A percentile compares a stretch with the other conserved stretches of the same genome.
Conservation (phyloP, 2,888 invertebrate genomes). For the Acleris laterana region DNA sequence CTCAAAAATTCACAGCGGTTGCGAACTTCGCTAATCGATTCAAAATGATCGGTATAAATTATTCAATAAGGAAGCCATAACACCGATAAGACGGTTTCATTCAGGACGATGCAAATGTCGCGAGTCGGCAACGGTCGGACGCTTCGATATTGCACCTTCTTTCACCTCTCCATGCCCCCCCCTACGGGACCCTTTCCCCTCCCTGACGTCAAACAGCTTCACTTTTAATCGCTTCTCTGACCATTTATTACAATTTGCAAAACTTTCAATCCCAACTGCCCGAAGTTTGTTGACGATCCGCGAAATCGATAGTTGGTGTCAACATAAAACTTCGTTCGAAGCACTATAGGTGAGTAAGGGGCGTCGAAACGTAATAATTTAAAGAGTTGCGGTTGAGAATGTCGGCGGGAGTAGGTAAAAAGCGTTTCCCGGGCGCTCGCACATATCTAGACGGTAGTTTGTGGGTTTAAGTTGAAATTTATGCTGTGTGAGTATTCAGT, state of each 20-base stretch:
- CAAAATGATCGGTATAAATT: conserved; percentile 54
- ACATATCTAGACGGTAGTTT: conserved; percentile 70
- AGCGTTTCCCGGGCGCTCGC: conserved; percentile 70
- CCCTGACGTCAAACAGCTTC: conserved; percentile 65
- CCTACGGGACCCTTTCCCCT: conserved; percentile 40
- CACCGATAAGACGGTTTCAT: conserved; percentile 66
- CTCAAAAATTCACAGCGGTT: neutral
- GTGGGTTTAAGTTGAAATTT: conserved; percentile 76
- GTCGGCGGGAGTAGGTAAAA: conserved; percentile 66
- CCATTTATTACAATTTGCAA: conserved; percentile 69
- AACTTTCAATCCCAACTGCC: conserved; percentile 50
- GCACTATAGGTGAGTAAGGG: conserved; percentile 51
- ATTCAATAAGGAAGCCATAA: conserved; percentile 61
- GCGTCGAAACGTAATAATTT: conserved; percentile 70
- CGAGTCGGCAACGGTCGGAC: conserved; percentile 59
- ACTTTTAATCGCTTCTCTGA: conserved; percentile 69
- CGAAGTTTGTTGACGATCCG: conserved; percentile 44
- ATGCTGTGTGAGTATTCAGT: conserved; percentile 69
- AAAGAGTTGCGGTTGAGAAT: conserved; percentile 66
- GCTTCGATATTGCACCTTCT: conserved; percentile 69
- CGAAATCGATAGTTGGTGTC: conserved; percentile 44
- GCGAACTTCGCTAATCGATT: neutral
- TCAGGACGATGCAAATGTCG: conserved; percentile 72
- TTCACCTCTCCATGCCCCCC: conserved; percentile 42
- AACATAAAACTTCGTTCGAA: conserved; percentile 59